Evolutionary conservation across 2,113 vertebrate genomes (phyloP).

Genomic region (Neolamprologus variostigma): DNA sequence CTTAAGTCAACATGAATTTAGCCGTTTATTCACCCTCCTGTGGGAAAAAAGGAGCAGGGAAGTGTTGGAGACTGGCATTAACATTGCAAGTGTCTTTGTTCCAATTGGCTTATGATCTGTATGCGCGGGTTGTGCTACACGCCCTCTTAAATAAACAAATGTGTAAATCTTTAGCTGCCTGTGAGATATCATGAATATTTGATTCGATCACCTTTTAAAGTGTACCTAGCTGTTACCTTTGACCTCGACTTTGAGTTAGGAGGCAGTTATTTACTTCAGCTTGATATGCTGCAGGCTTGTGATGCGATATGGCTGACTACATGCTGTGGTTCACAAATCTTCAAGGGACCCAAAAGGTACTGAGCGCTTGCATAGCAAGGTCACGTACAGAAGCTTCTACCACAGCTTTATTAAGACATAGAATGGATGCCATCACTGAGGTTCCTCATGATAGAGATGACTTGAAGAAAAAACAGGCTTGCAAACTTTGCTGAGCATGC

Average conservation of each 20-base stretch:
- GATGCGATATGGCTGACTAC: neutral
- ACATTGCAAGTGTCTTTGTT: slow-evolving; percentile 47
- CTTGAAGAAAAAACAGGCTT: neutral
- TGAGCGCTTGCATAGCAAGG: slow-evolving; percentile 16
- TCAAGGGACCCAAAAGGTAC: neutral
- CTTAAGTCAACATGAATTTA: slow-evolving; percentile 42
- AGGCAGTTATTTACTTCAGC: slow-evolving; percentile 23
- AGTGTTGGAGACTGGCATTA: slow-evolving; percentile 26
- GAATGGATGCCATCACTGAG: neutral
- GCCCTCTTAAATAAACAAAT: slow-evolving; percentile 44
- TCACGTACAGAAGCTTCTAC: neutral
- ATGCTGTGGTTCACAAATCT: neutral
- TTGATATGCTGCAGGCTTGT: neutral
- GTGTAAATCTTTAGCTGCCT: neutral
- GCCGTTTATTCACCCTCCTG: slow-evolving; percentile 17
- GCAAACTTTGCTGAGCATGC: neutral
- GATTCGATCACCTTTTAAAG: slow-evolving; percentile 46
- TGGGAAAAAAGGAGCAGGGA: neutral
- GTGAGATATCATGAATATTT: slow-evolving; percentile 55
- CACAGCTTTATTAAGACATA: neutral
- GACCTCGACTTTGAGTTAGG: slow-evolving; percentile 19
- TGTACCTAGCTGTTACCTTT: slow-evolving; percentile 39
- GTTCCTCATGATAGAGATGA: neutral
- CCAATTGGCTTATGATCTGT: slow-evolving; percentile 21
- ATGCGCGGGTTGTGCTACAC: neutral